Percentiles rank a stretch among this genome's conserved stretches.
Conservation (phyloP, 2,888 invertebrate genomes). For the Drosophila mettleri region DNA sequence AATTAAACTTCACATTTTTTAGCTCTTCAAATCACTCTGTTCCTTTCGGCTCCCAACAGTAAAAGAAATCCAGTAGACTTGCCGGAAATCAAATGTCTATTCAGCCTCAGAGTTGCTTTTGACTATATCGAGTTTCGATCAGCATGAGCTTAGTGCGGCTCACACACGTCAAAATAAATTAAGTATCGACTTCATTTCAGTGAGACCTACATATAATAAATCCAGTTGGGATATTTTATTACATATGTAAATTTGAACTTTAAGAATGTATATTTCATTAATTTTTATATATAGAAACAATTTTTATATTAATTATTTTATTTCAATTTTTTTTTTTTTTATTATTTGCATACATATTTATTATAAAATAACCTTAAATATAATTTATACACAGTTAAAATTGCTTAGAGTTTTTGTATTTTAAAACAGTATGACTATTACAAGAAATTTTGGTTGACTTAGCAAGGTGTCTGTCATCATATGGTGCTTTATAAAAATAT, state of each 20-base stretch:
- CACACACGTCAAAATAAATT: conserved; percentile 1
- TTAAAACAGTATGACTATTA: not conserved
- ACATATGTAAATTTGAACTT: no score
- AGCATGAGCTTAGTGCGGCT: not conserved
- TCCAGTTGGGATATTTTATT: no score
- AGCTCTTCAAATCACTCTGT: not conserved
- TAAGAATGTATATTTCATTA: no score
- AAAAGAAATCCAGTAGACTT: not conserved
- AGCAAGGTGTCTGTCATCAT: not conserved
- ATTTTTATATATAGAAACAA: not conserved
- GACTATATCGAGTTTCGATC: not conserved
- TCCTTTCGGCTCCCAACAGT: not conserved
- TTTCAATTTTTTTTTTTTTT: no score
- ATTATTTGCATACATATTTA: no score
- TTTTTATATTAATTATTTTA: no score
- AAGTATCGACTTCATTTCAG: no score
- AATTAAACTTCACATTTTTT: not conserved
- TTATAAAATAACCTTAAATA: not conserved
- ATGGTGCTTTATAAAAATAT: not conserved
- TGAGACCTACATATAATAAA: no score
- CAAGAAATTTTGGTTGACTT: conserved; percentile 10
- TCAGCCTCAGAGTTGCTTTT: conserved; percentile 13
- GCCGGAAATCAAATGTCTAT: not conserved
- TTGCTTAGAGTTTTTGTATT: not conserved
- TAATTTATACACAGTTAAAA: not conserved